Evolutionary conservation across 2,888 invertebrate species (phyloP).

Genomic region (Himalopsyche tibetana): DNA sequence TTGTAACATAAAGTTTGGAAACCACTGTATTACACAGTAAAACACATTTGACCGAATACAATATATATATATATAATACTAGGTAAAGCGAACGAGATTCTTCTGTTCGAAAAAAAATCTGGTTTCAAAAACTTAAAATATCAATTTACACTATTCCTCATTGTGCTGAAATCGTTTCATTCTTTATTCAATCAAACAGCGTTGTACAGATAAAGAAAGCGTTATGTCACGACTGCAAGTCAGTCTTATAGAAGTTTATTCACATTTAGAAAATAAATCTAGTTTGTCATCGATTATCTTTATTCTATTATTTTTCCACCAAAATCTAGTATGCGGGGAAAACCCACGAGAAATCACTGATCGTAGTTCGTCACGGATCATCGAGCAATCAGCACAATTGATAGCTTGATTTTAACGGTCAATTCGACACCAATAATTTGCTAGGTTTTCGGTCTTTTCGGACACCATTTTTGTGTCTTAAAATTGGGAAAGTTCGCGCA

Average conservation of each 20-base stretch:
- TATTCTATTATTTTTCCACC: constrained; percentile 1
- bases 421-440: background rate
- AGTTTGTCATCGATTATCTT: background rate
- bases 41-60: too few species aligned
- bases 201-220: background rate
- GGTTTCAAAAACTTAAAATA: background rate
- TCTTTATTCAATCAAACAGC: background rate
- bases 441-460: background rate
- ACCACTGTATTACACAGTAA: too few species aligned
- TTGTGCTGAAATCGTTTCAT: background rate
- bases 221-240: background rate
- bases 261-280: constrained; percentile 10
- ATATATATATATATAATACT: too few species aligned
- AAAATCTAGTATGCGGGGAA: background rate
- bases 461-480: background rate
- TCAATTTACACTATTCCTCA: background rate
- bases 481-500: constrained; percentile 7
- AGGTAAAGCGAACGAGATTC: too few species aligned
- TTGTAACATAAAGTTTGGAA: too few species aligned
- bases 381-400: background rate
- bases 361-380: constrained; percentile 11
- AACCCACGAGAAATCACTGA: constrained; percentile 1
- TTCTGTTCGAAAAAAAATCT: too few species aligned
- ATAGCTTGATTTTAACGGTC: constrained; percentile 15
- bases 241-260: background rate